Evolutionary conservation across 1,140 invertebrate species (phyloP).

Genomic region (Thaumetopoea pityocampa): DNA sequence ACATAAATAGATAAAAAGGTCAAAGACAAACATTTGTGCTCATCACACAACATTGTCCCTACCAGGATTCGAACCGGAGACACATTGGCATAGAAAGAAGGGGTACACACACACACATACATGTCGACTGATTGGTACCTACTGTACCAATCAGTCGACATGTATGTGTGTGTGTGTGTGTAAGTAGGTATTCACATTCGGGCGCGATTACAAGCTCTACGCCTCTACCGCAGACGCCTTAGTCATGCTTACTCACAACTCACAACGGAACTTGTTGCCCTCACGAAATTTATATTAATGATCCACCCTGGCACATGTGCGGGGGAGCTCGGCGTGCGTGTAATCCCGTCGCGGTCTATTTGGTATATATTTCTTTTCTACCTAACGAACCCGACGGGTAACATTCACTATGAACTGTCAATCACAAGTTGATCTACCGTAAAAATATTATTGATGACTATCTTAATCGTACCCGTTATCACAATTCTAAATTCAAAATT

Average conservation of each 20-base stretch:
- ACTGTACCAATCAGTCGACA: too few relatives aligned
- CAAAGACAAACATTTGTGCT: too few relatives aligned
- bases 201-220: slow-evolving; percentile 22
- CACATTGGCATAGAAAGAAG: too few relatives aligned
- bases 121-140: too few relatives aligned
- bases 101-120: too few relatives aligned
- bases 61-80: too few relatives aligned
- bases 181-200: slow-evolving; percentile 30
- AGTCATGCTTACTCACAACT: slow-evolving; percentile 34
- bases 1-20: too few relatives aligned
- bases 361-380: slow-evolving; percentile 20
- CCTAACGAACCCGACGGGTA: slow-evolving; percentile 13
- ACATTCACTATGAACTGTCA: slow-evolving; percentile 15
- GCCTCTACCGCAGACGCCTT: slow-evolving; percentile 11
- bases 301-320: slow-evolving; percentile 19
- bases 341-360: slow-evolving; percentile 25
- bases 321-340: slow-evolving; percentile 13
- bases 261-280: slow-evolving; percentile 36
- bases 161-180: too few relatives aligned
- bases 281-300: slow-evolving; percentile 41
- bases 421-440: slow-evolving; percentile 7
- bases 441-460: slow-evolving; percentile 16
- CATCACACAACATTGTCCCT: too few relatives aligned
- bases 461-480: too few relatives aligned
- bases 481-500: too few relatives aligned